A percentile compares a stretch with the other conserved stretches of the same genome.
These are phyloP conservation scores for Bimastos eiseni DNA, from an alignment of 2,888 invertebrate species.

Conservation along the genomic window DNA sequence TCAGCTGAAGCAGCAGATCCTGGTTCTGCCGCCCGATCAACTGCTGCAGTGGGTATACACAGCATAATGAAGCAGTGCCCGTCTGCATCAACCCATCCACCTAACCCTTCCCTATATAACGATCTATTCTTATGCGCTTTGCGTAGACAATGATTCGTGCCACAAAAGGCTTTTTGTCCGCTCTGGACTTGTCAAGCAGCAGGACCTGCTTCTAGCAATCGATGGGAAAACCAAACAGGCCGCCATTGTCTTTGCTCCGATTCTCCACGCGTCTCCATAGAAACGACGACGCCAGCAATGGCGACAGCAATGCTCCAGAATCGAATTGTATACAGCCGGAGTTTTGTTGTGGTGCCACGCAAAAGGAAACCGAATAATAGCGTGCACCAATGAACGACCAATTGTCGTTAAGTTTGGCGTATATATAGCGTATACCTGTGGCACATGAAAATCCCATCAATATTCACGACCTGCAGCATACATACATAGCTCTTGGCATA, in stretches of 20 bases:
- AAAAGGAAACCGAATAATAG: not conserved
- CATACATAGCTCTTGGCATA: too few species aligned
- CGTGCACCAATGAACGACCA: not conserved
- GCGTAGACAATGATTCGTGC: conserved; percentile 1
- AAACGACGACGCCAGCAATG: not conserved
- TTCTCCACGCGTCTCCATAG: not conserved
- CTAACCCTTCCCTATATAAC: not conserved
- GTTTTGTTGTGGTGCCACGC: not conserved
- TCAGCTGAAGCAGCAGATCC: not conserved
- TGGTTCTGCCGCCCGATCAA: not conserved
- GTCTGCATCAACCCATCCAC: not conserved
- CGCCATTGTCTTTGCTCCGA: not conserved
- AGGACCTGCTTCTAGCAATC: not conserved
- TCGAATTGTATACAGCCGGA: not conserved
- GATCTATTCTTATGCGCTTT: not conserved
- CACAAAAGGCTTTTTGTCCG: not conserved
- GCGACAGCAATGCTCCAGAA: not conserved
- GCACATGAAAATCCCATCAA: not conserved
- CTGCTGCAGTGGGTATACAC: not conserved
- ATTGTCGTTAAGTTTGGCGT: not conserved
- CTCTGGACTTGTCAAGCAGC: not conserved
- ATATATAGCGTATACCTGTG: too few species aligned
- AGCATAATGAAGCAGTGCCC: not conserved
- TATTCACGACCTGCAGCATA: not conserved
- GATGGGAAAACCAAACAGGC: not conserved